These are phyloP conservation scores for Neodiprion virginianus DNA, from an alignment of 1,140 invertebrate species.

Conservation along the genomic window DNA sequence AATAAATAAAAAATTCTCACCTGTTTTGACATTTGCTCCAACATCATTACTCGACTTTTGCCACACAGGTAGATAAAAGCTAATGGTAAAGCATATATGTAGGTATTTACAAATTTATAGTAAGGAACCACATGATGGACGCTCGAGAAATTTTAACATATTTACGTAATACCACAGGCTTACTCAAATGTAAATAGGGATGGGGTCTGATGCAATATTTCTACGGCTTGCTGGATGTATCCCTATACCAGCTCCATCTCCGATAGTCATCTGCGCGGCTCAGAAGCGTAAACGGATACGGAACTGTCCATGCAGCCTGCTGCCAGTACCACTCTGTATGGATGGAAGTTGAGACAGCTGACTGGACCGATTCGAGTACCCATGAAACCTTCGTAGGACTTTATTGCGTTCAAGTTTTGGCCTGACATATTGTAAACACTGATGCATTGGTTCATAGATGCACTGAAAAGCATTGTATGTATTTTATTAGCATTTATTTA, in stretches of 20 bases:
- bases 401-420: conserved; percentile 74
- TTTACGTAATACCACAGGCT: neutral
- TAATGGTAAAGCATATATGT: too few species aligned
- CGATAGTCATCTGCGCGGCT: conserved; percentile 72
- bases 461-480: conserved; percentile 66
- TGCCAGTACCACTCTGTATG: conserved; percentile 77
- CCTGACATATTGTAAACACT: conserved; percentile 80
- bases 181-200: conserved; percentile 6
- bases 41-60: too few species aligned
- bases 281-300: conserved; percentile 77
- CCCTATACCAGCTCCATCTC: conserved; percentile 48
- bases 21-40: too few species aligned
- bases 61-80: too few species aligned
- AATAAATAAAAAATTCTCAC: too few species aligned
- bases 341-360: conserved; percentile 87
- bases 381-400: conserved; percentile 92
- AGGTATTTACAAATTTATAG: neutral
- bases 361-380: conserved; percentile 84
- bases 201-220: neutral
- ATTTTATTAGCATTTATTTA: neutral
- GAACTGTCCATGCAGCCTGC: conserved; percentile 81
- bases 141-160: neutral
- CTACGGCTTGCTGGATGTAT: conserved; percentile 24
- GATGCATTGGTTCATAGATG: conserved; percentile 82
- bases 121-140: neutral